phyloP scores from a whole-genome alignment of 2,113 vertebrate species.

The Cynopterus brachyotis region DNA sequence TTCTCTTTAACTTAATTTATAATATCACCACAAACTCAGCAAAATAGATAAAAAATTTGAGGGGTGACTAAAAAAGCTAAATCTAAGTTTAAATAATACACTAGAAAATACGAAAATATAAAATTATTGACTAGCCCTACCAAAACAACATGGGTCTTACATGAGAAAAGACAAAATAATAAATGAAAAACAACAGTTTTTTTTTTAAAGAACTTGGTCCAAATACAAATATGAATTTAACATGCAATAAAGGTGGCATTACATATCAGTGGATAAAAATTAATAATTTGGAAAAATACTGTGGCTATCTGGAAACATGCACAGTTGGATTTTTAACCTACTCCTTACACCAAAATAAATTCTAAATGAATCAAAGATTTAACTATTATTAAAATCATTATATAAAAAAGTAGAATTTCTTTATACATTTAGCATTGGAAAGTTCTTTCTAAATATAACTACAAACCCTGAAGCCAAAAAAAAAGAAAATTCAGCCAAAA shows the following conservation, averaged over 20 bases:
- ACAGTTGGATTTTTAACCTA: background rate
- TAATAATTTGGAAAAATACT: background rate
- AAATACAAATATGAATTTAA: background rate
- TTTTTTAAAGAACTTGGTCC: background rate
- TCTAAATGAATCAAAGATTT: conserved; percentile 35
- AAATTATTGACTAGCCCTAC: background rate
- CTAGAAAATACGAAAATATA: background rate
- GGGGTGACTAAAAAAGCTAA: background rate
- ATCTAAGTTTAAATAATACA: background rate
- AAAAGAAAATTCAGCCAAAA: background rate
- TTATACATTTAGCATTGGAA: background rate
- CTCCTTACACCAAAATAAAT: background rate
- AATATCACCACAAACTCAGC: background rate
- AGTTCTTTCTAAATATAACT: background rate
- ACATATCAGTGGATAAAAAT: background rate
- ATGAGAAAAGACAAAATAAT: background rate
- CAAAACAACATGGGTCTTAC: background rate
- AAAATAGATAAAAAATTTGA: conserved; percentile 6
- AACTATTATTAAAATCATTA: background rate
- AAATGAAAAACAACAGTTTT: background rate
- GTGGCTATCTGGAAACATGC: background rate
- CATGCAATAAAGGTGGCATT: background rate
- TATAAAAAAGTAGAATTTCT: conserved; percentile 1
- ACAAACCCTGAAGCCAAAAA: background rate
- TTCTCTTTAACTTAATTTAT: background rate